phyloP scores from a whole-genome alignment of 2,797 vertebrate genomes.

The Taenioides sp. region DNA sequence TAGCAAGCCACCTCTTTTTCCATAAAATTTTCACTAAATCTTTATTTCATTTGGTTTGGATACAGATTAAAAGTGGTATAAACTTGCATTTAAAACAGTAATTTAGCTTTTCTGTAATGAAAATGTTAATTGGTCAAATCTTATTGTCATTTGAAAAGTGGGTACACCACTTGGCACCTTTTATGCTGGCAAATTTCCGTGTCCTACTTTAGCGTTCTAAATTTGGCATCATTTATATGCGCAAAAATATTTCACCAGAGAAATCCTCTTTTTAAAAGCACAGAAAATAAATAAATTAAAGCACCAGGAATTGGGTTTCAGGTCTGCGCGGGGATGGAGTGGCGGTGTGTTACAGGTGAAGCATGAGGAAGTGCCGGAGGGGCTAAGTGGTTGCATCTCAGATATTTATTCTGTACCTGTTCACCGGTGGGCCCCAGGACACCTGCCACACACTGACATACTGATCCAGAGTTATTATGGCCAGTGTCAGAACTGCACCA shows the following conservation, averaged over 20 bases:
- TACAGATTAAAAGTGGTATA: neutral
- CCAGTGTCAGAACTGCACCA: constrained; percentile 46
- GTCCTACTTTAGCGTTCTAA: constrained; percentile 4
- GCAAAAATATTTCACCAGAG: neutral
- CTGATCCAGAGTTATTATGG: constrained; percentile 45
- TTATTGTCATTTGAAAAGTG: neutral
- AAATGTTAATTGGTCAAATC: neutral
- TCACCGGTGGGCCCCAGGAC: constrained; percentile 42
- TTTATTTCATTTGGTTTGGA: too few relatives aligned
- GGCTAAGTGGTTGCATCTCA: constrained; percentile 52
- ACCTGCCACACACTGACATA: constrained; percentile 56
- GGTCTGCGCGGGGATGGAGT: constrained; percentile 21
- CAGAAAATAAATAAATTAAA: neutral
- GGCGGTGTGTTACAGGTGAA: constrained; percentile 34
- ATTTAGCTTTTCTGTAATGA: neutral
- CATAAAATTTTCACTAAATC: too few relatives aligned
- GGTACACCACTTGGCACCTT: neutral
- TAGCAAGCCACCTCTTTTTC: too few relatives aligned
- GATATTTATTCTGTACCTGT: constrained; percentile 54
- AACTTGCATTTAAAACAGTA: neutral
- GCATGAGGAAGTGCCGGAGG: constrained; percentile 47
- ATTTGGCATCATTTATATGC: constrained; percentile 6
- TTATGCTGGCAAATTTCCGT: neutral
- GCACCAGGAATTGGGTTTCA: constrained; percentile 12
- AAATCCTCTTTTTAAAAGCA: neutral